Evolutionary conservation across 2,797 vertebrate species (phyloP).

Genomic region (Betta splendens): DNA sequence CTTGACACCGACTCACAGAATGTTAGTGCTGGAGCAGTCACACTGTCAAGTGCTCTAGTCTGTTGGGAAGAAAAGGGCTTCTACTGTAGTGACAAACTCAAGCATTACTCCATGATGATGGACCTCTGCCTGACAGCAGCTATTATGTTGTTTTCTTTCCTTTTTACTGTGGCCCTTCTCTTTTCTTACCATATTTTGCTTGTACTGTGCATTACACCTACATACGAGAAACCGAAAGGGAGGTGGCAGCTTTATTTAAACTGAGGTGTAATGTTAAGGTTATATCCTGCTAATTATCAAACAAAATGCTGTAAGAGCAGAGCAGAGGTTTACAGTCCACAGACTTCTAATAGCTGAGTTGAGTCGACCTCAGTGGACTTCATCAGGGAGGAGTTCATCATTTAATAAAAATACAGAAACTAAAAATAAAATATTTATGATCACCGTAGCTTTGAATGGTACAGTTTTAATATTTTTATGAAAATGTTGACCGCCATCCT

Average conservation of each 20-base stretch:
- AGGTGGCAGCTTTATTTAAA: no score
- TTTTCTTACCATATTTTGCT: slow-evolving; percentile 13
- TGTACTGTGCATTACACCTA: no score
- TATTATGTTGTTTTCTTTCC: neutral
- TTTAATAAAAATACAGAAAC: neutral
- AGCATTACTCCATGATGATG: neutral
- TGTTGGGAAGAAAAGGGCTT: slow-evolving; percentile 26
- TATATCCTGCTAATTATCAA: no score
- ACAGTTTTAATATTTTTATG: neutral
- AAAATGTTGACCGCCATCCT: no score
- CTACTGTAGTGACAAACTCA: slow-evolving; percentile 26
- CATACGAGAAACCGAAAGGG: no score
- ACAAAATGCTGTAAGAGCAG: no score
- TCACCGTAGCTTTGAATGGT: slow-evolving; percentile 14
- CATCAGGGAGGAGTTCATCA: no score
- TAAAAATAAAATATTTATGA: neutral
- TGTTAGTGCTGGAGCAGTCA: slow-evolving; percentile 23
- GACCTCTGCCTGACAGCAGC: neutral
- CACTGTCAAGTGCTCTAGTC: slow-evolving; percentile 28
- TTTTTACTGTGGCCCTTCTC: neutral
- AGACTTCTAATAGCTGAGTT: no score
- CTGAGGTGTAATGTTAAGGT: no score
- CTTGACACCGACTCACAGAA: slow-evolving; percentile 30
- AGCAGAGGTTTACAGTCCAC: no score
- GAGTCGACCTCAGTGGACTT: no score